These are phyloP conservation scores for Pseudomugil tenellus DNA, from an alignment of 2,797 vertebrate species.

Conservation along the genomic window DNA sequence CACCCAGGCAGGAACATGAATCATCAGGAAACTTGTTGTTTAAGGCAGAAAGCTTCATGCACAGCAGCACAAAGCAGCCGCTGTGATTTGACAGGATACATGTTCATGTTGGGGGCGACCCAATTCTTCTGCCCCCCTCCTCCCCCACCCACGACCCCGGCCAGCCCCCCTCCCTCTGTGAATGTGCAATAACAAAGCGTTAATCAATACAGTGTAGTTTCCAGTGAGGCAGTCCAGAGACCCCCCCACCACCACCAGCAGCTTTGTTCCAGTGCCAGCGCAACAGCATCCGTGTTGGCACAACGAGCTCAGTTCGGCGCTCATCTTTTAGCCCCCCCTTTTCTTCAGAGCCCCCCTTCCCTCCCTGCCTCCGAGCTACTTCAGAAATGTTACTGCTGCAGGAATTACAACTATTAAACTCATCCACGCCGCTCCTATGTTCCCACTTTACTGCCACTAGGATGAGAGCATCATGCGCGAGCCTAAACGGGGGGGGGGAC, in stretches of 20 bases:
- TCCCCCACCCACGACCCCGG: slow-evolving; percentile 32
- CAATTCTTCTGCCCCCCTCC: slow-evolving; percentile 50
- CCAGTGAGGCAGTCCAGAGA: slow-evolving; percentile 50
- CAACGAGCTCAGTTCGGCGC: slow-evolving; percentile 45
- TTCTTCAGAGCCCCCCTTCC: slow-evolving; percentile 36
- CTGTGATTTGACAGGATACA: slow-evolving; percentile 62
- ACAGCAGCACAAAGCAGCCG: slow-evolving; percentile 49
- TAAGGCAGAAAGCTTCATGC: too few species aligned
- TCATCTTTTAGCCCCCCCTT: slow-evolving; percentile 50
- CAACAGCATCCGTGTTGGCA: slow-evolving; percentile 46
- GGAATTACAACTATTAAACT: slow-evolving; percentile 21
- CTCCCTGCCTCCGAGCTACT: slow-evolving; percentile 80
- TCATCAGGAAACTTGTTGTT: slow-evolving; percentile 61
- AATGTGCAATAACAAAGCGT: slow-evolving; percentile 75
- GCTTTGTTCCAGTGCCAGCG: slow-evolving; percentile 52
- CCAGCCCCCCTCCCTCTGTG: slow-evolving; percentile 41
- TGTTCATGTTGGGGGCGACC: slow-evolving; percentile 60
- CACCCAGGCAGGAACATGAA: slow-evolving; percentile 43
- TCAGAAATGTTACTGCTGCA: slow-evolving; percentile 55
- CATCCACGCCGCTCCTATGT: not conserved
- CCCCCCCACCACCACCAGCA: too few species aligned
- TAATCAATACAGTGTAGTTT: slow-evolving; percentile 77
- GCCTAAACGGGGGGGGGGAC: slow-evolving; percentile 4
- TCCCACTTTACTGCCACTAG: not conserved
- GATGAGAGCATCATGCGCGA: not conserved